Conservation (phyloP, 1,140 invertebrate species). For the Trachymyrmex cornetzi region DNA sequence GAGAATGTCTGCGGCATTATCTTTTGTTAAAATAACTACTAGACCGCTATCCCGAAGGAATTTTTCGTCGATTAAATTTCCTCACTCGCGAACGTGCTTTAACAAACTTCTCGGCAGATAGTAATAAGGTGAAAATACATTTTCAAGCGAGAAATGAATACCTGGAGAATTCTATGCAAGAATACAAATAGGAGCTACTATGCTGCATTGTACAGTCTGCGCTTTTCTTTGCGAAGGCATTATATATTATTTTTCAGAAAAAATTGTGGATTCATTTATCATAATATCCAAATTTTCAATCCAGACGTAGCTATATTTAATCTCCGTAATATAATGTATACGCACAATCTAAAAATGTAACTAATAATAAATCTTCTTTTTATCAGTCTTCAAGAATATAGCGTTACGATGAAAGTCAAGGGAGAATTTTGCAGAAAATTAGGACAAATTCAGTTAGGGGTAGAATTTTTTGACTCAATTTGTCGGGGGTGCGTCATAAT, state of each 20-base stretch:
- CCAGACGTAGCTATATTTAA: neutral
- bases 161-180: constrained; percentile 6
- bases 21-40: constrained; percentile 32
- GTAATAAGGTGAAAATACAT: constrained; percentile 46
- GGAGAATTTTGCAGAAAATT: neutral
- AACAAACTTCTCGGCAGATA: constrained; percentile 3
- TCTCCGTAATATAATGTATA: neutral
- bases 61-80: constrained; percentile 47
- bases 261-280: constrained; percentile 6
- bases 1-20: neutral
- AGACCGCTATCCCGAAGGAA: neutral
- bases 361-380: neutral
- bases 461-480: neutral
- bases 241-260: constrained; percentile 12
- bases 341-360: neutral
- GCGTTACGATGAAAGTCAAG: neutral
- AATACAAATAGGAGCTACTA: constrained; percentile 12
- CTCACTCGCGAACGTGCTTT: constrained; percentile 25
- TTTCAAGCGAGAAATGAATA: constrained; percentile 29
- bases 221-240: neutral
- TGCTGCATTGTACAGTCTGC: neutral
- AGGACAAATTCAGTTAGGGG: neutral
- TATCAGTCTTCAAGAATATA: neutral
- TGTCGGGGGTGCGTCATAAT: neutral
- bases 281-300: neutral